Conservation (phyloP, 2,888 invertebrate genomes). For the Platerodrilus igneus region DNA sequence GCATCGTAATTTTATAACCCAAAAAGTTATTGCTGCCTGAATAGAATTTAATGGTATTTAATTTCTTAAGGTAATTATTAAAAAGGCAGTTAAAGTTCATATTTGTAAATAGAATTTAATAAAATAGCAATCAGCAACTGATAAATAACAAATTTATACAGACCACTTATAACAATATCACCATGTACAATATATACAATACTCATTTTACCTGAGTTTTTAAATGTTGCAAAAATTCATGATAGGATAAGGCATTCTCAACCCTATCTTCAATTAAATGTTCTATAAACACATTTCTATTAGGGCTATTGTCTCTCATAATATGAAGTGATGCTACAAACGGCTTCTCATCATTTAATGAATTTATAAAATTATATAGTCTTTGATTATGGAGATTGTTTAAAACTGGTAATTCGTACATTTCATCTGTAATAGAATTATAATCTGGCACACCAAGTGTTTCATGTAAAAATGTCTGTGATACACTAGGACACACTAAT, state of each 20-base stretch:
- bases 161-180: slow-evolving; percentile 19
- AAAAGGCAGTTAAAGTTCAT: too few species aligned
- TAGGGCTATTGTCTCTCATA: slow-evolving; percentile 88
- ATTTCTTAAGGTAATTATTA: too few species aligned
- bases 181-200: slow-evolving; percentile 19
- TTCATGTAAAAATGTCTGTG: slow-evolving; percentile 68
- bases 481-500: slow-evolving; percentile 77
- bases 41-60: too few species aligned
- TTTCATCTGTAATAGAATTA: slow-evolving; percentile 69
- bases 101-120: too few species aligned
- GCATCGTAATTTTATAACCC: too few species aligned
- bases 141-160: slow-evolving; percentile 9
- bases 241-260: slow-evolving; percentile 92
- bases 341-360: slow-evolving; percentile 82
- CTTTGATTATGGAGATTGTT: slow-evolving; percentile 69
- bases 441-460: slow-evolving; percentile 74
- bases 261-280: slow-evolving; percentile 90
- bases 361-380: slow-evolving; percentile 74
- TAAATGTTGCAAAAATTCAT: slow-evolving; percentile 96
- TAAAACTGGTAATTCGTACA: slow-evolving; percentile 72
- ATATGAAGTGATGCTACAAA: slow-evolving; percentile 73
- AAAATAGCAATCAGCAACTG: too few species aligned
- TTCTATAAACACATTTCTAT: slow-evolving; percentile 76
- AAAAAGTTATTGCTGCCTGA: too few species aligned
- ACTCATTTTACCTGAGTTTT: slow-evolving; percentile 81